Evolutionary conservation across 2,113 vertebrate species (phyloP), one percentile per base, ranked within the genome.

Genomic region (Sebastes fasciatus): DNA sequence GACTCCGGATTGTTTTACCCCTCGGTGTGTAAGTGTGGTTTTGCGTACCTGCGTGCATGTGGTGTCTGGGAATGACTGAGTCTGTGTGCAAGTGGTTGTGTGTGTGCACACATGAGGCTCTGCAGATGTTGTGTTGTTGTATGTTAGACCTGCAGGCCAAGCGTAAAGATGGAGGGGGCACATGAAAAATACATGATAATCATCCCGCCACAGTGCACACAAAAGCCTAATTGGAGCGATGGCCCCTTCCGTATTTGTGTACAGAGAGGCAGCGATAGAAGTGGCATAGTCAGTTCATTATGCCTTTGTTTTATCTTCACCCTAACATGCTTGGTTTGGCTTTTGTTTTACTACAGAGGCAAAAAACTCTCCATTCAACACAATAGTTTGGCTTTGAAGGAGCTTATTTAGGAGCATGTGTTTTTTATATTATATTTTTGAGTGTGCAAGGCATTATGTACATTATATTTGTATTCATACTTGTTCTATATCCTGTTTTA

Each of bases 181-280:
- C 83, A 94, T 94, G 84, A 94, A 95, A 95, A 93, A 95, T 91
- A 89, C 91, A 94, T 94, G 87, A 92, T 94, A 84, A 93, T 93
- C 88, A 89, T 91, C 70, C 79, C 74, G 74, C 89, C 69, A 88
- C 91, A 89, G 79, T 91, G 89, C 87, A 90, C 91, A 92, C 85
- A 89, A 82, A 84, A 81, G 66, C 84, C 79, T 90, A 83, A 89
- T 87, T 92, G 89, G 85, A 82, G 73, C 70, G 57, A 80, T 74
- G 80, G 66, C 73, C 65, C 40, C 69, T 76, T 69, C 42, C 67
- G 21, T 81, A 73, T 91, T 74, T 90, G 78, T 89, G 76, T 63
- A 75, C 74, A 73, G 78, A 83, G 70, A 75, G 43, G 34, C 69
- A 21, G 42, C 0, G 12, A 63, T 57, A 67, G 34, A 74, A 81